Evolutionary conservation across 2,113 vertebrate species (phyloP).

Genomic region (Laterallus jamaicensis): DNA sequence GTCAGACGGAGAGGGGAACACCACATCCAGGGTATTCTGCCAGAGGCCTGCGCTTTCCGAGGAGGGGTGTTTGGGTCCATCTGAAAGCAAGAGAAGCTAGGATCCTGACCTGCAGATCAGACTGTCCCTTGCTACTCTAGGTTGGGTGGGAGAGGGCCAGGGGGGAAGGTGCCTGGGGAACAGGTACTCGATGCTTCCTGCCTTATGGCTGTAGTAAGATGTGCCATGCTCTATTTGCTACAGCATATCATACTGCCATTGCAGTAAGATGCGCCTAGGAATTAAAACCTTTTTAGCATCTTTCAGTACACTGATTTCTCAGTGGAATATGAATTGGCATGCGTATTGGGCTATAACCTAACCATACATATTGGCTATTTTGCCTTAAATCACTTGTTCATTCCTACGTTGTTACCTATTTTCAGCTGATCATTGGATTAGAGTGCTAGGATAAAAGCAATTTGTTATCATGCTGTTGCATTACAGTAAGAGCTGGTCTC

Average conservation of each 20-base stretch:
- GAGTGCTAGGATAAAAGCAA: not conserved
- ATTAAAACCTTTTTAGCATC: not conserved
- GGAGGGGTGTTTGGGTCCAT: not conserved
- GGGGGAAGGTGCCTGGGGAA: not conserved
- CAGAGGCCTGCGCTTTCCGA: not conserved
- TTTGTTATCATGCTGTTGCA: not conserved
- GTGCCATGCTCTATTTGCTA: too few species aligned
- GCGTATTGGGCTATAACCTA: not conserved
- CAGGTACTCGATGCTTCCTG: rapidly evolving
- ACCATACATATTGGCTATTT: not conserved
- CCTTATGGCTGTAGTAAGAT: not conserved
- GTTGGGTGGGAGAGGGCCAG: not conserved
- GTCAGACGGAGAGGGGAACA: not conserved
- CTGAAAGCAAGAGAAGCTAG: not conserved
- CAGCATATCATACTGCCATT: not conserved
- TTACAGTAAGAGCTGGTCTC: not conserved
- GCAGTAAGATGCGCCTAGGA: not conserved
- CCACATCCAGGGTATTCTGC: not conserved
- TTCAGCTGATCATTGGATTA: not conserved
- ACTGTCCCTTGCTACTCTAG: rapidly evolving
- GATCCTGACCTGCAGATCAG: not conserved
- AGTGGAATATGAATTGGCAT: not conserved
- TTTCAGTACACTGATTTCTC: not conserved
- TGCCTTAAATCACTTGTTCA: not conserved
- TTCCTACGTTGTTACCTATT: not conserved